Conservation (phyloP, 1,140 invertebrate genomes). For the Cydia fagiglandana region DNA sequence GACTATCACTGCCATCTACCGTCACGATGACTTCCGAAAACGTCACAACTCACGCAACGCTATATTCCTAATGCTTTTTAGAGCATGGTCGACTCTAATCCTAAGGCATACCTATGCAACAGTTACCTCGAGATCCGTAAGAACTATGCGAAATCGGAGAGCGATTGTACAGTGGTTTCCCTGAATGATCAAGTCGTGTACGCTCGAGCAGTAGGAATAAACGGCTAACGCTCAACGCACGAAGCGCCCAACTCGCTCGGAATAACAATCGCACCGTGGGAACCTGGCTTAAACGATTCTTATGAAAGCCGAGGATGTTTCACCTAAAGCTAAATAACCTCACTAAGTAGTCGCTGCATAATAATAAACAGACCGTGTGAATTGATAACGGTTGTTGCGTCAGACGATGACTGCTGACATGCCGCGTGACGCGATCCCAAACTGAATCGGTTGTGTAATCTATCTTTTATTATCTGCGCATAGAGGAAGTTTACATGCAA, state of each 20-base stretch:
- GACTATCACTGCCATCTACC: conserved; percentile 20
- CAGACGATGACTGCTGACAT: conserved; percentile 35
- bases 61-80: not conserved
- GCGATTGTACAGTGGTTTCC: not conserved
- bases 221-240: conserved; percentile 50
- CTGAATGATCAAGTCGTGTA: not conserved
- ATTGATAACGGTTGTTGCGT: conserved; percentile 54
- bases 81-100: not conserved
- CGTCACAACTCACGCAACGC: conserved; percentile 58
- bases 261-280: conserved; percentile 74
- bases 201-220: not conserved
- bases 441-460: conserved; percentile 25
- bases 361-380: conserved; percentile 52
- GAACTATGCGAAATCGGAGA: not conserved
- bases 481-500: conserved; percentile 21
- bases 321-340: conserved; percentile 48
- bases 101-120: not conserved
- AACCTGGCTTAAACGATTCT: conserved; percentile 63
- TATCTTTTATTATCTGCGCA: conserved; percentile 17
- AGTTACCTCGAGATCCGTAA: not conserved
- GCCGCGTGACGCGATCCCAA: conserved; percentile 18
- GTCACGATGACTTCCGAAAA: conserved; percentile 52
- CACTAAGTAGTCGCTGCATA: conserved; percentile 44
- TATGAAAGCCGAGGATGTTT: conserved; percentile 60
- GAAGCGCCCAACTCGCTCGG: conserved; percentile 48